Base-by-base conservation (phyloP, 2,888 invertebrate species). In the Scaptomyza parva region DNA sequence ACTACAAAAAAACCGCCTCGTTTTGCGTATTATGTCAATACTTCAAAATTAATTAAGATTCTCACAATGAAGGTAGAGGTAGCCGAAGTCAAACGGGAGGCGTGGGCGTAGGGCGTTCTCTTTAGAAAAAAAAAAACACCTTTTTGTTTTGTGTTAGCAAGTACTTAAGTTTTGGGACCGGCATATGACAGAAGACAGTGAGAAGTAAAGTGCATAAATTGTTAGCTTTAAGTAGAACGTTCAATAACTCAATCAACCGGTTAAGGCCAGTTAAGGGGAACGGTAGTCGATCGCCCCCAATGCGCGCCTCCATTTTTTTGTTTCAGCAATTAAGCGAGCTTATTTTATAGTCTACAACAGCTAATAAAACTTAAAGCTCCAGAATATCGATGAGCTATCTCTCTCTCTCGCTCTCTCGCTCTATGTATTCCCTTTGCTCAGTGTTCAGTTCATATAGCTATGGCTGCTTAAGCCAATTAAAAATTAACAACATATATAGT, bases 381-480 rank as follows among this genome's bases (percentile, higher is more conserved):
- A 67, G 60, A 71, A 52, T 70, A 70, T 76, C 66, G 70, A 78
- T 72, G 70, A 76, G 57, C 24, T 24, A 7, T 9, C 51, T n/a
- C 40, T 39, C 40, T 5, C 33, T 14, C 20, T 33, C 45, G 18
- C 12, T 17, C 39, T 30, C 18, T 11, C 50, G 45, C 33, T 30
- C 9, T 41, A 52, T 43, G 35, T 37, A 22, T 58, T 58, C 53
- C 40, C 57, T 39, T 14, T 30, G 24, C 39, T 35, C 43, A 60
- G 45, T 28, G n/a, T n/a, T n/a, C n/a, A n/a, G n/a, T n/a, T n/a
- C n/a, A n/a, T 35, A 48, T 37, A 67, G 77, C 80, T 76, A 78
- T 81, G 83, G 81, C 79, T 78, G 81, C 77, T 75, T 81, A 85
- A 71, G 69, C 86, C 84, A 84, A 84, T 84, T 84, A 85, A 70